phyloP scores from a whole-genome alignment of 2,797 vertebrate species.

The Myiotriccus ornatus region DNA sequence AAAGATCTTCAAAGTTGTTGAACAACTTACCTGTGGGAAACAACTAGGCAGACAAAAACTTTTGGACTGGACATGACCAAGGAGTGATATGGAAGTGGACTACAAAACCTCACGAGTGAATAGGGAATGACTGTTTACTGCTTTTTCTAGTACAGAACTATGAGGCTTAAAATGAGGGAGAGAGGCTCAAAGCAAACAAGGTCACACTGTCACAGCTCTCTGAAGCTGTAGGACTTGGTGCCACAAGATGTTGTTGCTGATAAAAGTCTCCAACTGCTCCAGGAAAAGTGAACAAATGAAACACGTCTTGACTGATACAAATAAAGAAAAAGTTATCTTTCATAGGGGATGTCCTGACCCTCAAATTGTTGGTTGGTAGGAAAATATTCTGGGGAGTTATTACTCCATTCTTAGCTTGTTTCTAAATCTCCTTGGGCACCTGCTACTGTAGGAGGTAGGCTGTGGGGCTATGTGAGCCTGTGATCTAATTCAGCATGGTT shows the following conservation, averaged over 20 bases:
- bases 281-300: background rate
- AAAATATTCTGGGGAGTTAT: background rate
- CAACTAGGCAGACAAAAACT: background rate
- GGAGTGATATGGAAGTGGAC: background rate
- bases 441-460: background rate
- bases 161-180: background rate
- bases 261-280: background rate
- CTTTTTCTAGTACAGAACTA: background rate
- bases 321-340: background rate
- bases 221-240: background rate
- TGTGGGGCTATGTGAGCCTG: background rate
- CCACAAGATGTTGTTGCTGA: background rate
- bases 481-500: background rate
- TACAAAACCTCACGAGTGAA: background rate
- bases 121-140: background rate
- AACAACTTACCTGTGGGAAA: constrained; percentile 51
- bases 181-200: background rate
- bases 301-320: background rate
- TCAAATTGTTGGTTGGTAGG: background rate
- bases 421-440: background rate
- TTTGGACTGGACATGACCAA: background rate
- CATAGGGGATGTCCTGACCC: background rate
- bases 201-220: background rate
- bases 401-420: background rate
- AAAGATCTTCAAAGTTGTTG: constrained; percentile 34